phyloP scores from a whole-genome alignment of 2,113 vertebrate species.

The Lipotes vexillifer region DNA sequence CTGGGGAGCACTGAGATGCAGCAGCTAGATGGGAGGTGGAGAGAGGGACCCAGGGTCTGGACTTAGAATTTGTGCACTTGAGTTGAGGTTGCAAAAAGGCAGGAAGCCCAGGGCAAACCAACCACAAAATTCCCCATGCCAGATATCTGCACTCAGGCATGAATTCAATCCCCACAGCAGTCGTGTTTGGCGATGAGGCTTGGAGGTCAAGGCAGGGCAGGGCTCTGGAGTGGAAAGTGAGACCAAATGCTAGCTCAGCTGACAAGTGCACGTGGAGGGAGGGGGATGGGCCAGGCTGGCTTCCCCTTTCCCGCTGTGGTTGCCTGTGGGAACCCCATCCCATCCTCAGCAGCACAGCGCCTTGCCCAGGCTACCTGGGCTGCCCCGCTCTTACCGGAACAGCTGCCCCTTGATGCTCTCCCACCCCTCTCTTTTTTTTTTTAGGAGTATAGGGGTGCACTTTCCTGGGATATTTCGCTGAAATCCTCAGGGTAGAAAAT shows the following conservation, averaged over 20 bases:
- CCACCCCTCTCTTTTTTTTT: neutral
- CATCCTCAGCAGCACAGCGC: neutral
- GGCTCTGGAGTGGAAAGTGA: neutral
- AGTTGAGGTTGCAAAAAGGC: neutral
- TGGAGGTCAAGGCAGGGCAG: neutral
- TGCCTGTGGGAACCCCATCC: neutral
- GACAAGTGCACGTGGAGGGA: neutral
- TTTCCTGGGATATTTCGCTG: neutral
- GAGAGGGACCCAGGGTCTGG: neutral
- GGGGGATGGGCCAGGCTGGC: neutral
- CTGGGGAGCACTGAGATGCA: neutral
- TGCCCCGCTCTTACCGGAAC: neutral
- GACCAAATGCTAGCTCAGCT: neutral
- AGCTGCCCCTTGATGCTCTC: neutral
- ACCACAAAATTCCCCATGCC: neutral
- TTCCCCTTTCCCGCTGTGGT: neutral
- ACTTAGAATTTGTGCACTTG: neutral
- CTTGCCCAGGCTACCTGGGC: neutral
- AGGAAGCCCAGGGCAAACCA: neutral
- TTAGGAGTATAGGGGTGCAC: neutral
- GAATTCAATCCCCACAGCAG: neutral
- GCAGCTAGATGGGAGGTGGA: neutral
- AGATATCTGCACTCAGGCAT: neutral
- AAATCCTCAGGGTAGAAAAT: neutral
- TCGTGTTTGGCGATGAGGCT: neutral